Evolutionary conservation across 1,140 invertebrate species (phyloP), one percentile per base, ranked within the genome.

Genomic region (Goniozus legneri): DNA sequence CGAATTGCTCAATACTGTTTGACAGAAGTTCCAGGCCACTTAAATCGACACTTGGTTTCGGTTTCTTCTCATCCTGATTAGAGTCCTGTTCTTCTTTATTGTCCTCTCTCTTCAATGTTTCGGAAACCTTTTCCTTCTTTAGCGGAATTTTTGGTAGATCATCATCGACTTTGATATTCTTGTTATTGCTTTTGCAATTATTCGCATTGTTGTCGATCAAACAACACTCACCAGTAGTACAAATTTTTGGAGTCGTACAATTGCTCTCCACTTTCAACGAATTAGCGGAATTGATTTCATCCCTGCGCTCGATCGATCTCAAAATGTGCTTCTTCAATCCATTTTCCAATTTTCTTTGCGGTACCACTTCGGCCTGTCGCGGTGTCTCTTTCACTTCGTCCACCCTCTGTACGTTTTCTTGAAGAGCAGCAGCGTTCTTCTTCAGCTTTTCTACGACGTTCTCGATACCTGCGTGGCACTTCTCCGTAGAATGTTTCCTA

Each of bases 21-120:
- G 88, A 91, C 4, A 91, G 64, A 12, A 92, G 64, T 71, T 91
- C 87, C 30, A 92, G 65, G 0, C 90, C 90, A 56, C 87, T 89
- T 1, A 89, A 69, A 65, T 91, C 88, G 0, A 84, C 81, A 1
- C 68, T 67, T 37, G 45, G 58, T 55, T 57, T 76, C 48, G 44
- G n/a, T 15, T 52, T 53, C n/a, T n/a, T n/a, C n/a, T n/a, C n/a
- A n/a, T n/a, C n/a, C n/a, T n/a, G n/a, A n/a, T n/a, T n/a, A n/a
- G n/a, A n/a, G 8, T 3, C 22, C 1, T 38, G 38, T n/a, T 45
- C 45, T 1, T 20, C 22, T 16, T 44, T 16, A 24, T 31, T 16
- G 35, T 54, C 1, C 3, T 1, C 8, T 27, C 24, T 10, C 37
- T n/a, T 12, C 21, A 21, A 7, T 3, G 46, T 43, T 44, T 44